A percentile compares a stretch with the other conserved stretches of the same genome.
Conservation (phyloP, 2,888 invertebrate genomes). For the Acleris sparsana region DNA sequence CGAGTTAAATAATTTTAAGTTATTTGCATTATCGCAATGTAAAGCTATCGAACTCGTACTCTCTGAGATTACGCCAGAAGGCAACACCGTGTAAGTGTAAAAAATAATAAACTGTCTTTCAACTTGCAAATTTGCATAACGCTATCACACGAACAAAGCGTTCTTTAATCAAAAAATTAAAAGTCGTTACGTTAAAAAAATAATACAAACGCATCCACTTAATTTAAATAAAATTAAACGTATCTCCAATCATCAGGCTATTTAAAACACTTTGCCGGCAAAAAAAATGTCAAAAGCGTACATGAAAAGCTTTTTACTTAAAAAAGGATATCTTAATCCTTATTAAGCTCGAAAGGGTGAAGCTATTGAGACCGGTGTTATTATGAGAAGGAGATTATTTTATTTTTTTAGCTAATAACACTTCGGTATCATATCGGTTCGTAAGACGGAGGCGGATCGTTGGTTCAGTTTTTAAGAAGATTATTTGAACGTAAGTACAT, state of each 20-base stretch:
- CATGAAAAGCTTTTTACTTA: constrained; percentile 78
- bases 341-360: constrained; percentile 75
- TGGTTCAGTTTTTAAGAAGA: constrained; percentile 50
- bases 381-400: constrained; percentile 71
- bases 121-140: constrained; percentile 11
- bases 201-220: constrained; percentile 15
- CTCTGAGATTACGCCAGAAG: too few relatives aligned
- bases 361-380: constrained; percentile 74
- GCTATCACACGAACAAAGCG: constrained; percentile 16
- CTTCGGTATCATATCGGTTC: constrained; percentile 66
- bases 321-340: constrained; percentile 80
- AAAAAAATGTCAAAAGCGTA: constrained; percentile 60
- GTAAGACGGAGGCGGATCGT: constrained; percentile 56
- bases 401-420: constrained; percentile 51
- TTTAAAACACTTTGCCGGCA: constrained; percentile 53
- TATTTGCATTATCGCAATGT: neutral
- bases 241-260: constrained; percentile 48
- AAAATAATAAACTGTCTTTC: neutral
- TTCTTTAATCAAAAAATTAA: constrained; percentile 12
- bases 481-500: constrained; percentile 46
- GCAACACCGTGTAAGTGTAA: neutral
- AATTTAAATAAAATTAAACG: constrained; percentile 31
- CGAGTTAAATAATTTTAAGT: neutral
- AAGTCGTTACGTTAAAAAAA: constrained; percentile 3
- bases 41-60: neutral